Percentiles rank a stretch among this genome's conserved stretches.
These are phyloP conservation scores for Rhea americana DNA, from an alignment of 2,113 vertebrate genomes.

Conservation along the genomic window DNA sequence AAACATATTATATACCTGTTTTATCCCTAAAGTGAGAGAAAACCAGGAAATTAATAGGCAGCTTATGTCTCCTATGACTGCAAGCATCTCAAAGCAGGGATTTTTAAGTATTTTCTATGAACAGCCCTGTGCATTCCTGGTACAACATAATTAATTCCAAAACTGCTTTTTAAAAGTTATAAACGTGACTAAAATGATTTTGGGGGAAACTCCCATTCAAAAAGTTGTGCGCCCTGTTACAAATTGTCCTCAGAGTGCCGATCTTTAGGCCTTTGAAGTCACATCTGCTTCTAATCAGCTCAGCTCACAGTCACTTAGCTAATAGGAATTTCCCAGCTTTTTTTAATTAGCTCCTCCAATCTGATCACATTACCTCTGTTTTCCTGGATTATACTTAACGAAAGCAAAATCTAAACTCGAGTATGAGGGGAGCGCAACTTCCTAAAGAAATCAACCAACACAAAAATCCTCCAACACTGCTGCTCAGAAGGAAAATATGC, in stretches of 20 bases:
- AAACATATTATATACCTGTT: background rate
- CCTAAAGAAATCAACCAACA: background rate
- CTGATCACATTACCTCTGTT: background rate
- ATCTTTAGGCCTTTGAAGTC: background rate
- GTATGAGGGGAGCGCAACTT: background rate
- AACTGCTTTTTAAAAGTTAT: background rate
- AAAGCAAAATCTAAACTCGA: background rate
- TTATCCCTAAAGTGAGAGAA: background rate
- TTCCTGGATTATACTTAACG: background rate
- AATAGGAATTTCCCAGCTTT: background rate
- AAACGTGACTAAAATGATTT: background rate
- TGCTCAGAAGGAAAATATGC: background rate
- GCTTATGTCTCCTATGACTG: background rate
- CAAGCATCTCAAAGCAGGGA: background rate
- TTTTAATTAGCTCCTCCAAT: conserved; percentile 15
- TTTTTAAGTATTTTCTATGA: background rate
- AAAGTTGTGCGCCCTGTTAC: background rate
- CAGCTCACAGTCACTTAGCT: background rate
- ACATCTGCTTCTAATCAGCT: background rate
- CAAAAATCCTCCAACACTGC: background rate
- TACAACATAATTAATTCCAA: background rate
- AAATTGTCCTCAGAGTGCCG: background rate
- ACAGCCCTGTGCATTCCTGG: background rate
- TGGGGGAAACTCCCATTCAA: background rate
- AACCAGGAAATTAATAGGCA: background rate